Base-by-base conservation (phyloP, 2,888 invertebrate genomes). In the Tenthredo distinguenda region DNA sequence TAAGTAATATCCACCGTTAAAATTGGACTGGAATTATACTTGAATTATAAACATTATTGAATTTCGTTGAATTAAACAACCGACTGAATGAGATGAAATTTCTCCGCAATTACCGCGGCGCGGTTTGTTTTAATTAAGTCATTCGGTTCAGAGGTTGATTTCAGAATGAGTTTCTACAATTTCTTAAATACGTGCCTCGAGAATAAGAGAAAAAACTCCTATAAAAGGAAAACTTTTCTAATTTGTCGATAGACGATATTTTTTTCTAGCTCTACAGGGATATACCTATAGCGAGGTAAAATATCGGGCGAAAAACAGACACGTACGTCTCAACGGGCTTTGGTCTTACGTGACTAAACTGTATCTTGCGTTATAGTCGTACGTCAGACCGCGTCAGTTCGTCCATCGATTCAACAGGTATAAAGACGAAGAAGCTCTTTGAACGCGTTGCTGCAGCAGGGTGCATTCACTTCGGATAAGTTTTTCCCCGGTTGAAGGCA, bases 321-420 rank as follows among this genome's bases (percentile, higher is more conserved):
- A 77, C 26, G 50, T 31, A 26, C n/a, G 50, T 21, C 81, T 37
- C 62, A 40, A 81, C 58, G 58, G 81, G 62, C 34, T 81, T 81
- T 10, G 50, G 21, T 81, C 21, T 62, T 81, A 81, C 81, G 81
- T 81, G 81, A 81, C 81, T 81, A 81, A 81, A 81, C 81, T 81
- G 62, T 62, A 58, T 81, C 62, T 50, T 55, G 40, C 15, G n/a
- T 21, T 37, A 47, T 40, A n/a, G 62, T 10, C 68, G 68, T 68
- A 15, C 40, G 72, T 12, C 18, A 40, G 43, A 40, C 72, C 5
- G 43, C 21, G 21, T 26, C 31, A 15, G 31, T 18, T 34, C 26
- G 77, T 77, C 77, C 77, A 40, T 37, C 50, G 77, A 81, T 62
- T 81, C 81, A 81, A 81, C 81, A 62, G 81, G 81, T 81, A 79